These are phyloP conservation scores for Siniperca undulata DNA, from an alignment of 2,797 vertebrate genomes.

Conservation along the genomic window DNA sequence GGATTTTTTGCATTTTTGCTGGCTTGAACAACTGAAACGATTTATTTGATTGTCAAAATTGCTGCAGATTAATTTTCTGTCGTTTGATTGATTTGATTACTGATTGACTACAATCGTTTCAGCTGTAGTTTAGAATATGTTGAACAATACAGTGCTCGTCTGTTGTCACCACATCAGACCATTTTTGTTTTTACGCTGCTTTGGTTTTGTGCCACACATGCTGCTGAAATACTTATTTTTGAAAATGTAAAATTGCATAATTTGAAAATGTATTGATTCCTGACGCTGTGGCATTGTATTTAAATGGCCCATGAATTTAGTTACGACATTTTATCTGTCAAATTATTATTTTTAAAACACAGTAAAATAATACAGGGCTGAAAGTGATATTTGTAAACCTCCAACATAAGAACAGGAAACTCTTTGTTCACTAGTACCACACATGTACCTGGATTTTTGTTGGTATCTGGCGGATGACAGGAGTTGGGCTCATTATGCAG, in stretches of 20 bases:
- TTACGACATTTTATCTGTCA: not conserved
- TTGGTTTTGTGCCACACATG: not conserved
- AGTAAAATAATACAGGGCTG: not conserved
- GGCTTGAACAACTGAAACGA: not conserved
- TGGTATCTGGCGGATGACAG: not conserved
- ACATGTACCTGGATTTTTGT: not conserved
- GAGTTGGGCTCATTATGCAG: not conserved
- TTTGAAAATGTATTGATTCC: not conserved
- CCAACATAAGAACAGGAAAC: not conserved
- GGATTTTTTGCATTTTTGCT: not conserved
- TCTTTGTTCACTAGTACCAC: not conserved
- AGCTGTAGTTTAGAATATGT: not conserved
- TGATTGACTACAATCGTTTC: not conserved
- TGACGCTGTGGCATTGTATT: not conserved
- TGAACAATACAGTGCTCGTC: not conserved
- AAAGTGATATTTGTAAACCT: not conserved
- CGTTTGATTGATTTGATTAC: not conserved
- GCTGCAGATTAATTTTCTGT: not conserved
- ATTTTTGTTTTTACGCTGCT: not conserved
- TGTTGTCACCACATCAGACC: not conserved
- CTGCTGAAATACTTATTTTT: slow-evolving; percentile 5
- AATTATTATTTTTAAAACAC: not conserved
- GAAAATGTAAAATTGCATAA: not conserved
- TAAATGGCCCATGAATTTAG: not conserved
- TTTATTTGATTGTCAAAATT: not conserved